Percentiles rank a stretch among this genome's conserved stretches.
phyloP scores from a whole-genome alignment of 2,113 vertebrate genomes.

The Coptodon bakossiorum region DNA sequence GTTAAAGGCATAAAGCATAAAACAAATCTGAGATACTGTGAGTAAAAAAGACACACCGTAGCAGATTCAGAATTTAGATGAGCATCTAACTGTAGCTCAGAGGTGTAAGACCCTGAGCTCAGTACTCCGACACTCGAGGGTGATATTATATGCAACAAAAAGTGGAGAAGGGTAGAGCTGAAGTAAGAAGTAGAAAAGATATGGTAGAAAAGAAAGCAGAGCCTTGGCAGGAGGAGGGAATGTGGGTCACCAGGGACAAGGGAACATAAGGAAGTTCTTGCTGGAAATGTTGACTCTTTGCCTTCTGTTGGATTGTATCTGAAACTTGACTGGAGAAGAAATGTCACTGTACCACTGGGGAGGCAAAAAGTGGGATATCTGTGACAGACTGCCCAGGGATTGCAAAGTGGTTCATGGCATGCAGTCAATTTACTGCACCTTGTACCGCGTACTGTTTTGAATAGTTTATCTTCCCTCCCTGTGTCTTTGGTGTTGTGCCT shows the following conservation, averaged over 20 bases:
- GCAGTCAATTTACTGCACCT: background rate
- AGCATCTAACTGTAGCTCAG: background rate
- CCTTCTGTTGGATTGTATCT: background rate
- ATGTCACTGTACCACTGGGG: background rate
- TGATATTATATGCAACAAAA: background rate
- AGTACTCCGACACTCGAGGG: background rate
- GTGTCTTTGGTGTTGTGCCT: background rate
- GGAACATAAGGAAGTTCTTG: background rate
- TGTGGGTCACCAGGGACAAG: background rate
- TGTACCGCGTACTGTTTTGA: background rate
- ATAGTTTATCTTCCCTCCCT: background rate
- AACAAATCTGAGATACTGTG: background rate
- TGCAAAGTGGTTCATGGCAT: background rate
- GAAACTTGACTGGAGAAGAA: background rate
- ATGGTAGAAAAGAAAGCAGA: background rate
- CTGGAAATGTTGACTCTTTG: background rate
- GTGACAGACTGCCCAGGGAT: background rate
- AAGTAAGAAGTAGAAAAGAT: background rate
- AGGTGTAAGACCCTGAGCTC: background rate
- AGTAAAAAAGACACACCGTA: background rate
- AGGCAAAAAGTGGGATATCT: background rate
- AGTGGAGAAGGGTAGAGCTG: background rate
- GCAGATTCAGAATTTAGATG: background rate
- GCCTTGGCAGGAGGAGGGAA: background rate
- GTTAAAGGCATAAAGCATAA: background rate